Base-by-base conservation (phyloP, 1,140 invertebrate species). In the Araneus ventricosus region DNA sequence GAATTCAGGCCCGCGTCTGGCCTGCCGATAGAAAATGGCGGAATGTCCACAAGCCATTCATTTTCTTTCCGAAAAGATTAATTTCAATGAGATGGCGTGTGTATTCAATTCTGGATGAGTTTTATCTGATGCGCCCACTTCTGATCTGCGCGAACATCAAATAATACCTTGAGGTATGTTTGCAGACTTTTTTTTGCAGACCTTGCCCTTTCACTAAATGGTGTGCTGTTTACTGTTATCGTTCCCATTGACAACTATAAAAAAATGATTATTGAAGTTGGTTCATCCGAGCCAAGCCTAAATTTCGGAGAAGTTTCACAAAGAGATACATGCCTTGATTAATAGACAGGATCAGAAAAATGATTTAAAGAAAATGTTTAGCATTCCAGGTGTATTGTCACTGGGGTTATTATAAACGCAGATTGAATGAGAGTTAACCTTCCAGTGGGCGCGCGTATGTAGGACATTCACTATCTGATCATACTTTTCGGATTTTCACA, bases 41-140 rank as follows among this genome's bases (percentile, higher is more conserved):
- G 30, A 75, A 75, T 14, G 30, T 4, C 79, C n/a, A 37, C 34
- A 80, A 80, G 30, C 24, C 39, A 37, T 39, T 80, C 37, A 37
- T 39, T 80, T 84, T 84, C n/a, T n/a, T 84, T 39, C 39, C 8
- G 17, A 24, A 39, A 8, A n/a, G 45, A 52, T 84, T 84, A n/a
- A 84, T 84, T 84, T 52, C 45, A 10, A 82, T 37, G 41, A 41
- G 39, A 45, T 45, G 80, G 39, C 80, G 39, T 80, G 34, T 22
- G 39, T n/a, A n/a, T 84, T 41, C 39, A 84, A n/a, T 41, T 27
- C 41, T 14, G 45, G 22, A 84, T 52, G 37, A 22, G 24, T 84
- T 45, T 84, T 84, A 84, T 84, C 41, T 14, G 80, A 84, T 84
- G 24, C 80, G 80, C 80, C 80, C 80, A 52, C 34, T 37, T 75